phyloP scores from a whole-genome alignment of 92 coral and sea anemone genomes.

The Pocillopora meandrina region DNA sequence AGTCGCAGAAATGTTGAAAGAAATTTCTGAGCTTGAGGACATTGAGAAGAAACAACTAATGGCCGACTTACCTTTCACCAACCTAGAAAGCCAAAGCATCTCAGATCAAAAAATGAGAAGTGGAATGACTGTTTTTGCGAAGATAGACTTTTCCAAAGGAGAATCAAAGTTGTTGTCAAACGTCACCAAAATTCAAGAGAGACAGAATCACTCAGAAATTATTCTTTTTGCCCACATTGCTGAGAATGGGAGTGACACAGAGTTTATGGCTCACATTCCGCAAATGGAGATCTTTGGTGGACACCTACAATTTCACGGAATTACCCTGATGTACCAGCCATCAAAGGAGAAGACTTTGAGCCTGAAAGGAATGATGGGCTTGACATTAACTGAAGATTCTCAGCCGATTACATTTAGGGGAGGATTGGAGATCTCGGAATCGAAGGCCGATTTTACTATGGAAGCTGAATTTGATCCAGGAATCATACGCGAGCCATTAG shows the following conservation, averaged over 20 bases:
- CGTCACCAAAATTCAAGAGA: constrained; percentile 18
- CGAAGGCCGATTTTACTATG: constrained; percentile 16
- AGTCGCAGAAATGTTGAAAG: constrained; percentile 2
- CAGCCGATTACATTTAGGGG: background rate
- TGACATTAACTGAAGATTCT: constrained; percentile 3
- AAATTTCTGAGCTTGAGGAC: background rate
- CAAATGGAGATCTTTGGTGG: constrained; percentile 28
- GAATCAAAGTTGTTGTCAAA: constrained; percentile 2
- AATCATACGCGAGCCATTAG: constrained; percentile 5
- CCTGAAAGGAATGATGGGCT: constrained; percentile 8
- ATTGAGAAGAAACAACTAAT: background rate
- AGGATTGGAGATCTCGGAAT: constrained; percentile 2
- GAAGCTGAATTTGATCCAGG: background rate
- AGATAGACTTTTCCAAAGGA: background rate
- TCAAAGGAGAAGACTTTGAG: background rate
- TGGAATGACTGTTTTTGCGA: constrained; percentile 17
- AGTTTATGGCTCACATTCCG: constrained; percentile 3
- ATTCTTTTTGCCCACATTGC: constrained; percentile 6
- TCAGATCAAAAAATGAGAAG: background rate
- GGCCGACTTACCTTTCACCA: background rate
- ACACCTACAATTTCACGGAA: background rate
- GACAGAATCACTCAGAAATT: background rate
- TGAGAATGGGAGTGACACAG: background rate
- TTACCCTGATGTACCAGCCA: constrained; percentile 15
- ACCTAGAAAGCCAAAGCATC: constrained; percentile 15